Base-by-base conservation (phyloP, 2,797 vertebrate genomes). In the Hoplostethus atlanticus region DNA sequence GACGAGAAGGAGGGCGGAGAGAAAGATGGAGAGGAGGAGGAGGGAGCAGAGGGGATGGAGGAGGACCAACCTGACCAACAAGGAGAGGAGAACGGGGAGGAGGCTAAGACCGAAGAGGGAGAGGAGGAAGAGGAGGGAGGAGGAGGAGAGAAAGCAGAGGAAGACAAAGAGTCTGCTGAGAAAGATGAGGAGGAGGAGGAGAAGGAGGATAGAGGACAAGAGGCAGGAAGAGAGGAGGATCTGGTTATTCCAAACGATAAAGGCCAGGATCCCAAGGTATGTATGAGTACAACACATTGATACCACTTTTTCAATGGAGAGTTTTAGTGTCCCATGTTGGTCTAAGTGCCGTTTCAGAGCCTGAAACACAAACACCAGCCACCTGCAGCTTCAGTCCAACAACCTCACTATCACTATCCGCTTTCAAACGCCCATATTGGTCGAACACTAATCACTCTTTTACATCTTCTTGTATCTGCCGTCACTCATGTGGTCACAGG, bases 211-310 rank as follows among this genome's bases (percentile, higher is more conserved):
- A 61, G 84, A 44, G 90, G 87, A 67, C 76, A 64, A 6, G 92
- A 92, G 61, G 86, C 77, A 2, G 84, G 82, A 15, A 72, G 57
- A 72, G 81, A 87, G 0, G 86, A 91, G 55, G 90, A 95, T 12
- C 86, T 81, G 48, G 70, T 79, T 17, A 7, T 80, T 28, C 87
- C 94, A 57, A 68, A 79, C 13, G 92, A 96, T 38, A 84, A 94
- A 87, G 95, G 94, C 69, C 85, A 95, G 44, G 89, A 94, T 50
- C 92, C 96, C 83, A 95, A 98, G 96, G 98, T 98, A 81, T 44
- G 79, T 16, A n/a, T 6, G 44, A 12, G 12, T 38, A 16, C 6
- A 15, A 13, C 25, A 51, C n/a, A n/a, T 30, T 31, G 2, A 31
- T 5, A 31, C 31, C 5, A 31, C 31, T 31, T 5, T 3, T 31